Evolutionary conservation across 2,113 vertebrate species (phyloP).

Genomic region (Zosterops pallidus): DNA sequence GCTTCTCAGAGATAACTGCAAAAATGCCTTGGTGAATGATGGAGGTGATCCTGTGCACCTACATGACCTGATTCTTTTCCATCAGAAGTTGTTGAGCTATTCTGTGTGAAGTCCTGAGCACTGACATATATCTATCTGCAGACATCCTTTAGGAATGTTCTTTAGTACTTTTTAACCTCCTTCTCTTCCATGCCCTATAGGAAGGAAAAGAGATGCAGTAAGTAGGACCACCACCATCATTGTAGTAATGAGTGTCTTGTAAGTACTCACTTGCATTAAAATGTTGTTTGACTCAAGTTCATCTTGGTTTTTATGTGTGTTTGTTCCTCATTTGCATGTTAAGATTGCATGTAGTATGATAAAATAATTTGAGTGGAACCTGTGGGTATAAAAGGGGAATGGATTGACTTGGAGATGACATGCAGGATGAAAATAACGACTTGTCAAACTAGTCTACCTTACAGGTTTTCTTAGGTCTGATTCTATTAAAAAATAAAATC

Average conservation of each 20-base stretch:
- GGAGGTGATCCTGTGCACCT: not conserved
- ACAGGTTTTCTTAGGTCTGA: not conserved
- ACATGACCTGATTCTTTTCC: not conserved
- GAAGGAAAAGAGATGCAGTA: constrained; percentile 69
- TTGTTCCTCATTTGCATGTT: not conserved
- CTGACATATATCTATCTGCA: not conserved
- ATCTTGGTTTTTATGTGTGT: not conserved
- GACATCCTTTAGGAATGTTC: not conserved
- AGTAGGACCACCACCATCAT: constrained; percentile 67
- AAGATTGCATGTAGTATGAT: not conserved
- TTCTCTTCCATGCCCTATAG: constrained; percentile 52
- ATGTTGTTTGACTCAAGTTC: not conserved
- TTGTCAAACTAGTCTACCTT: not conserved
- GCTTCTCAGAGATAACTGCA: not conserved
- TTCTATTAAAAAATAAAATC: not conserved
- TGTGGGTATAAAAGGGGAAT: not conserved
- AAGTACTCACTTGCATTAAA: constrained; percentile 65
- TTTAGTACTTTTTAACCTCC: constrained; percentile 7
- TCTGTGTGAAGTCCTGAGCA: not conserved
- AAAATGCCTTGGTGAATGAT: not conserved
- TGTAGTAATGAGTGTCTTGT: constrained; percentile 80
- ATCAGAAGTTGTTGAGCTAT: not conserved
- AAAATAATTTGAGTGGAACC: not conserved
- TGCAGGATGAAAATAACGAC: not conserved
- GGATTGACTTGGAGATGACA: not conserved